Percentiles rank a stretch among this genome's conserved stretches.
phyloP scores from a whole-genome alignment of 2,888 invertebrate genomes.

The Pristionchus fissidentatus region DNA sequence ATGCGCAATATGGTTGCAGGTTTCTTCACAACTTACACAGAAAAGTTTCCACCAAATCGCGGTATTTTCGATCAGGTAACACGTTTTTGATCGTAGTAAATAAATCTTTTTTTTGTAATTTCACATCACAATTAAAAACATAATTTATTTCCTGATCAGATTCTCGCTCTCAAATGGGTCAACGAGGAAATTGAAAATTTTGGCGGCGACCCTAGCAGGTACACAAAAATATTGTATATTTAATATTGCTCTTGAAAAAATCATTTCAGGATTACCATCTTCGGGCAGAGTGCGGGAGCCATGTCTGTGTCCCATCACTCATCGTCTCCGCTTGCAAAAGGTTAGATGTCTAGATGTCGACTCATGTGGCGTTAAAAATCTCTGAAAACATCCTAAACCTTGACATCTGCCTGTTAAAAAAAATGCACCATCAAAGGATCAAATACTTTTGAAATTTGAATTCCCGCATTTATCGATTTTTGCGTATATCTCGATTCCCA shows the following conservation, averaged over 20 bases:
- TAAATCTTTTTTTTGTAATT: no score
- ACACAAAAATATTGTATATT: background rate
- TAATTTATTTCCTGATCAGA: no score
- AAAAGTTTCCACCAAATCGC: conserved; percentile 3
- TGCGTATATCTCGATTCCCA: no score
- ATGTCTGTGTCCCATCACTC: background rate
- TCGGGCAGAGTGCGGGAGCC: conserved; percentile 22
- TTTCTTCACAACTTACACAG: conserved; percentile 26
- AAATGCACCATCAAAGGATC: no score
- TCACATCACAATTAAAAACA: no score
- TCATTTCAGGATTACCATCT: background rate
- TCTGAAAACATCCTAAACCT: no score
- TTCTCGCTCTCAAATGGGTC: conserved; percentile 23
- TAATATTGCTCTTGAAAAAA: background rate
- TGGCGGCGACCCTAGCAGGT: conserved; percentile 19
- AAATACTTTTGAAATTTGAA: no score
- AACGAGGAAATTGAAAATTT: background rate
- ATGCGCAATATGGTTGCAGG: background rate
- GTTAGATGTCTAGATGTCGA: no score
- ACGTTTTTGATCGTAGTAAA: no score
- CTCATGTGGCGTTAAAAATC: no score
- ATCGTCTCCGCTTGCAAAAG: background rate
- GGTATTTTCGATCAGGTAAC: conserved; percentile 31
- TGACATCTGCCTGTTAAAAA: no score
- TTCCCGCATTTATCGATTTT: no score